These are phyloP conservation scores for Aphrophora alni DNA, from an alignment of 2,888 invertebrate genomes.

Conservation along the genomic window DNA sequence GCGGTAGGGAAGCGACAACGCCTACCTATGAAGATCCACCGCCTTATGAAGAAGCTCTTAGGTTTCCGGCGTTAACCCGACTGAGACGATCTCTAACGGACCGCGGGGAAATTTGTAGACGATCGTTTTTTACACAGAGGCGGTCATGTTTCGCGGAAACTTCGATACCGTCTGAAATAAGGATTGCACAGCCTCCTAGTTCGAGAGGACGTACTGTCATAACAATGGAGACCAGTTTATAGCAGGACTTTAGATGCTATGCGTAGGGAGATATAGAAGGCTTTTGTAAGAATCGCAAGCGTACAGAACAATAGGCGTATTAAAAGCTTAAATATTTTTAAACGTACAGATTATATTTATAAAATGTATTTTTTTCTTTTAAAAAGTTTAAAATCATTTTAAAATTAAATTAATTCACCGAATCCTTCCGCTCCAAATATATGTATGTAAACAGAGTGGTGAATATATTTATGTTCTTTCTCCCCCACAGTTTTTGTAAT, in stretches of 20 bases:
- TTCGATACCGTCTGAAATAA: constrained; percentile 22
- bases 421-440: too few relatives aligned
- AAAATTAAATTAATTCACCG: too few relatives aligned
- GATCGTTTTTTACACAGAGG: constrained; percentile 32
- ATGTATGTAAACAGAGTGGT: too few relatives aligned
- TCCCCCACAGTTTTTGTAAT: too few relatives aligned
- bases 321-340: too few relatives aligned
- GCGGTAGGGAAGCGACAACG: constrained; percentile 58
- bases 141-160: constrained; percentile 30
- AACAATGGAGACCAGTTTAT: constrained; percentile 61
- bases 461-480: too few relatives aligned
- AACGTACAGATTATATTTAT: too few relatives aligned
- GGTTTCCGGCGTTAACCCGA: constrained; percentile 64
- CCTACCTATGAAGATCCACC: constrained; percentile 59
- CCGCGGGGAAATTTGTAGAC: constrained; percentile 61
- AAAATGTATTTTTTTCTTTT: too few relatives aligned
- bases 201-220: constrained; percentile 48
- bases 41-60: constrained; percentile 70
- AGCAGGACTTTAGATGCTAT: constrained; percentile 44
- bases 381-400: too few relatives aligned
- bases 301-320: too few relatives aligned
- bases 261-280: too few relatives aligned
- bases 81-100: constrained; percentile 67
- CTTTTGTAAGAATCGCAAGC: too few relatives aligned
- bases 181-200: neutral